phyloP scores from a whole-genome alignment of 2,888 invertebrate species.

The Mythimna lalbum region DNA sequence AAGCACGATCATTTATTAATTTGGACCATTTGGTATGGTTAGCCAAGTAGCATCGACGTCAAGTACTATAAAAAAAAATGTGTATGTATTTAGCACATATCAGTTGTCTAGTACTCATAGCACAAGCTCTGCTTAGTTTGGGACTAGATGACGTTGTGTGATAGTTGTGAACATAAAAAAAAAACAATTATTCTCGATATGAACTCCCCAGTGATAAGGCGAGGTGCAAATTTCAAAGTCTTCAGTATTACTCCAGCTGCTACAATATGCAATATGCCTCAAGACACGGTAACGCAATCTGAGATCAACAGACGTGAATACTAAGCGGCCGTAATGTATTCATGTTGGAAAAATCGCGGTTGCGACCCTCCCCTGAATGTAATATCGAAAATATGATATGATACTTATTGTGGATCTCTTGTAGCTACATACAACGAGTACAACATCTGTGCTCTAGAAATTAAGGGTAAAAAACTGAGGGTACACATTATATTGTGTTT shows the following conservation, averaged over 20 bases:
- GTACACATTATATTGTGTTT: background rate
- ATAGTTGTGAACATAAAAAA: no score
- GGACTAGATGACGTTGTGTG: no score
- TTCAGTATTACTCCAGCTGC: slow-evolving; percentile 57
- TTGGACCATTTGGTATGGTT: no score
- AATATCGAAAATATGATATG: slow-evolving; percentile 69
- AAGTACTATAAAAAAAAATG: no score
- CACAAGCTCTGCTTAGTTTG: no score
- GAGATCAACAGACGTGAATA: slow-evolving; percentile 75
- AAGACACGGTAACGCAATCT: slow-evolving; percentile 87
- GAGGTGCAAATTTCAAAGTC: slow-evolving; percentile 49
- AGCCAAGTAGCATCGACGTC: no score
- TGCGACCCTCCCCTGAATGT: slow-evolving; percentile 68
- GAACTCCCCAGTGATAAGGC: slow-evolving; percentile 34
- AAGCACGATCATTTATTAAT: no score
- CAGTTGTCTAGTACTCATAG: no score
- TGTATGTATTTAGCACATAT: no score
- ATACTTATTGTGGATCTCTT: slow-evolving; percentile 60
- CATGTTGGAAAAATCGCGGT: slow-evolving; percentile 82
- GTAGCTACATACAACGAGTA: slow-evolving; percentile 13
- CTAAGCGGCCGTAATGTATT: slow-evolving; percentile 82
- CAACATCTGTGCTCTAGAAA: slow-evolving; percentile 23
- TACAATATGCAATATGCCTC: slow-evolving; percentile 82
- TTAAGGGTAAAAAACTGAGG: background rate
- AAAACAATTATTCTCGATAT: slow-evolving; percentile 11